Evolutionary conservation across 2,113 vertebrate species (phyloP), one percentile per base, ranked within the genome.

Genomic region (Setophaga kirtlandii): DNA sequence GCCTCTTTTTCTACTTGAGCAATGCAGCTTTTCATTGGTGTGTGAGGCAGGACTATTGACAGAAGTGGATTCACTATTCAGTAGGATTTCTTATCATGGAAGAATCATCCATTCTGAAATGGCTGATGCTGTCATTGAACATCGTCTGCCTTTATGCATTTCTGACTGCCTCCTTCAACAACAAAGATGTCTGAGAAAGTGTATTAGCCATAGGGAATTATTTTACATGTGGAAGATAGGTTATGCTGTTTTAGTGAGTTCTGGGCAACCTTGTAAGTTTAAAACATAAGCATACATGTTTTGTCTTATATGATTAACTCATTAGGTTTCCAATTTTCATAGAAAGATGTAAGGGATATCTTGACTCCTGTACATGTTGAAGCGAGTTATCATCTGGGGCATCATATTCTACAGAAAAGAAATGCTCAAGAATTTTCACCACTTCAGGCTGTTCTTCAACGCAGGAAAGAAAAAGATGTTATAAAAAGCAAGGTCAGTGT

Each of bases 321-420:
- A 92, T 93, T 78, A 87, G 91, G 65, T 95, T 98, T 97, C 96
- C 71, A 93, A 97, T 98, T 97, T 93, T 87, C 92, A 63, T 98
- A 99, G 99, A 99, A 98, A 98, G 98, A 99, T 64, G 97, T 99
- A 85, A 98, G 98, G 93, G 99, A 99, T 97, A 98, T 99, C 96
- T 98, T 98, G 83, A 99, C 98, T 42, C 98, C 99, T 10, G 97
- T 99, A 80, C 96, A 98, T 78, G 98, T 99, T 90, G 97, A 99
- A 96, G 98, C 98, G 17, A 98, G 97, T 53, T 99, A 99, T 73
- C 97, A 83, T 44, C 98, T 99, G 63, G 99, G 98, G 17, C 97
- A 97, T 50, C 98, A 98, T 19, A 90, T 96, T 39, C 75, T 97
- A 71, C 90, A 81, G 35, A 98, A 96, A 95, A 81, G 63, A 41